A percentile compares a stretch with the other conserved stretches of the same genome.
These are phyloP conservation scores for Tamias sibiricus DNA, from an alignment of 2,113 vertebrate species.

Conservation along the genomic window DNA sequence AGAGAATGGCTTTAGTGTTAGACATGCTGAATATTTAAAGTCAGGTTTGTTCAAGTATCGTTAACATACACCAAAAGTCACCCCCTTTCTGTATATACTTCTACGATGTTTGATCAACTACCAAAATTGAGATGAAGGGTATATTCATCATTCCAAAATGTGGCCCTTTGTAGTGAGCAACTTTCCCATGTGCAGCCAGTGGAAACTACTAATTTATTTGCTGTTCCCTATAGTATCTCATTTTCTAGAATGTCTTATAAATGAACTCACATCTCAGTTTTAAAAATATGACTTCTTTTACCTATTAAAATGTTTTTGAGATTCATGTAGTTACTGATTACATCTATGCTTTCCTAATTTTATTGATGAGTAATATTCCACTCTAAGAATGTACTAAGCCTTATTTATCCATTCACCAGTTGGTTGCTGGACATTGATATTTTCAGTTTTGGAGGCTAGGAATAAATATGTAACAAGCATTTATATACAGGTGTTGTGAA, in stretches of 20 bases:
- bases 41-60: not conserved
- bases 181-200: not conserved
- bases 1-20: not conserved
- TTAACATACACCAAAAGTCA: not conserved
- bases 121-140: not conserved
- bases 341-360: not conserved
- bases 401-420: not conserved
- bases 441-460: not conserved
- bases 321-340: not conserved
- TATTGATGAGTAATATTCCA: not conserved
- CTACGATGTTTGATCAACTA: not conserved
- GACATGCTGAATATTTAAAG: not conserved
- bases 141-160: not conserved
- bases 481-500: not conserved
- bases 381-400: not conserved
- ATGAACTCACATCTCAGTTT: not conserved
- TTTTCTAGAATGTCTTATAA: not conserved
- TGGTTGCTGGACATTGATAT: not conserved
- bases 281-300: not conserved
- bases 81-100: not conserved
- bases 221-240: not conserved
- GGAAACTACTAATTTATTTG: not conserved
- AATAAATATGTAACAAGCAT: not conserved
- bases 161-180: not conserved
- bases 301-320: not conserved